phyloP scores from a whole-genome alignment of 1,140 invertebrate species.

The Ectropis grisescens region DNA sequence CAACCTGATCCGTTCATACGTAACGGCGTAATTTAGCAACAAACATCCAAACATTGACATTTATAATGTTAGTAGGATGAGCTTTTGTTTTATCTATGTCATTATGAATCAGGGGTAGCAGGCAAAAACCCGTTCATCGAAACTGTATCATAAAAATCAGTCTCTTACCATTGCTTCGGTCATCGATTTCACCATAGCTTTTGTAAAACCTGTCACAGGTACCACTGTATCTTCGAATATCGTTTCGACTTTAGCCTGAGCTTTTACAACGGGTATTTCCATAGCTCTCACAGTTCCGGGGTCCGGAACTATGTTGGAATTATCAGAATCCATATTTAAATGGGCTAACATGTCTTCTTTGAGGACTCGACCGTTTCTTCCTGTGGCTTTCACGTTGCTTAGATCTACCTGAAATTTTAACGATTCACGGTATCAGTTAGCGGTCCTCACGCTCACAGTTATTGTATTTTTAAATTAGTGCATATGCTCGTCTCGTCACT shows the following conservation, averaged over 20 bases:
- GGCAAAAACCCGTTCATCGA: too few species aligned
- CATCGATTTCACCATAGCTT: slow-evolving; percentile 98
- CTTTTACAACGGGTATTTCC: slow-evolving; percentile 16
- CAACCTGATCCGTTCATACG: too few species aligned
- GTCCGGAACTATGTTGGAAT: slow-evolving; percentile 48
- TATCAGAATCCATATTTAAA: slow-evolving; percentile 71
- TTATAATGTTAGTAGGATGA: too few species aligned
- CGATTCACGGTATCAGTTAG: too few species aligned
- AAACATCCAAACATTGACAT: too few species aligned
- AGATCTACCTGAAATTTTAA: slow-evolving; percentile 77
- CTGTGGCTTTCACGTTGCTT: slow-evolving; percentile 82
- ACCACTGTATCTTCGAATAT: slow-evolving; percentile 46
- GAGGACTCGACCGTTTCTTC: slow-evolving; percentile 91
- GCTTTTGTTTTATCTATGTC: too few species aligned
- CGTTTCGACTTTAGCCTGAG: slow-evolving; percentile 29
- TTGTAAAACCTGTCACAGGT: slow-evolving; percentile 81
- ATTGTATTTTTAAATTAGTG: too few species aligned
- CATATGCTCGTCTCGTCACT: too few species aligned
- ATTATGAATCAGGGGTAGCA: too few species aligned
- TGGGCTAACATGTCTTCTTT: slow-evolving; percentile 95
- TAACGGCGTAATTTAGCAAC: too few species aligned
- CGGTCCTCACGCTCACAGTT: too few species aligned
- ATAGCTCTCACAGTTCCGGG: slow-evolving; percentile 16
- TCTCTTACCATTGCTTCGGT: slow-evolving; percentile 84
- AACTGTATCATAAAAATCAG: too few species aligned